phyloP scores from a whole-genome alignment of 2,113 vertebrate species.

The Oncorhynchus gorbuscha region DNA sequence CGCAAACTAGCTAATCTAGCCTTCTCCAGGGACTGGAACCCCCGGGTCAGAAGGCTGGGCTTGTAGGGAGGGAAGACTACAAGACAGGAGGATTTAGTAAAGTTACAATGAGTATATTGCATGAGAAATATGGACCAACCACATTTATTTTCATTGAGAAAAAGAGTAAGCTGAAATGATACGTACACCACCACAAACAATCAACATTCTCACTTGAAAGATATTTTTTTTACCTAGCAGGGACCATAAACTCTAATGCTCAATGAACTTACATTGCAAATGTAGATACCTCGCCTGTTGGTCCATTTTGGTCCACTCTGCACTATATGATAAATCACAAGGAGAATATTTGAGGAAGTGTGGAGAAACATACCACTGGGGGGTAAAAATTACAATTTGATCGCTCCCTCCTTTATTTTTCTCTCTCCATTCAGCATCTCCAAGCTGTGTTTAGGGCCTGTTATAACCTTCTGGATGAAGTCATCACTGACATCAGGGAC shows the following conservation, averaged over 20 bases:
- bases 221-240: too few species aligned
- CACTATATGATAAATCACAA: slow-evolving; percentile 12
- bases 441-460: slow-evolving; percentile 46
- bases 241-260: too few species aligned
- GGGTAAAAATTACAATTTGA: slow-evolving; percentile 30
- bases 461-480: slow-evolving; percentile 59
- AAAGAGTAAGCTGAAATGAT: background rate
- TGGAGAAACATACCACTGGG: slow-evolving; percentile 45
- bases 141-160: background rate
- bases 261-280: too few species aligned
- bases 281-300: background rate
- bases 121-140: background rate
- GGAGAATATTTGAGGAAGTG: background rate
- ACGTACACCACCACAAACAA: background rate
- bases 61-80: slow-evolving; percentile 14
- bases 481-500: slow-evolving; percentile 65
- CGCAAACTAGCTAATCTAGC: slow-evolving; percentile 68
- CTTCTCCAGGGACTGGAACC: slow-evolving; percentile 37
- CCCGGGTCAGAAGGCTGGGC: slow-evolving; percentile 25
- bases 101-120: background rate
- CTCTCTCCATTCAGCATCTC: slow-evolving; percentile 31
- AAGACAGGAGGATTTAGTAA: background rate
- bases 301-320: background rate
- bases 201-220: too few species aligned
- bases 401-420: slow-evolving; percentile 33